phyloP scores from a whole-genome alignment of 2,797 vertebrate genomes.

The Tragopan temminckii region DNA sequence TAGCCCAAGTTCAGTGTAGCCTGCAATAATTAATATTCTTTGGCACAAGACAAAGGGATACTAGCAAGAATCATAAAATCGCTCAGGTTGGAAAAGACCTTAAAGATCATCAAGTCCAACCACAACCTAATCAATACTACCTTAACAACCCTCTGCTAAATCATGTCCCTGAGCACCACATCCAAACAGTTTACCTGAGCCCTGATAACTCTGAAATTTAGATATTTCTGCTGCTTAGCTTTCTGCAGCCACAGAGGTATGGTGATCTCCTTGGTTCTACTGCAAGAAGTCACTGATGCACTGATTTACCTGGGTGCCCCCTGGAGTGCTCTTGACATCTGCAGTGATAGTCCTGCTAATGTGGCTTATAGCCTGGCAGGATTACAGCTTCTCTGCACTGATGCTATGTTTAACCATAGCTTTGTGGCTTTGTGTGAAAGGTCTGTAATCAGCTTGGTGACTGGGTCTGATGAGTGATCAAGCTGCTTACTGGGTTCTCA shows the following conservation, averaged over 20 bases:
- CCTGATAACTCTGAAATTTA: not conserved
- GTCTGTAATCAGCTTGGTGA: not conserved
- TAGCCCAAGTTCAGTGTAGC: not conserved
- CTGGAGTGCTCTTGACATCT: rapidly evolving
- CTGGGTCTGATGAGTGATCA: rapidly evolving
- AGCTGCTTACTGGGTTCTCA: not conserved
- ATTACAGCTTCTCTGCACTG: not conserved
- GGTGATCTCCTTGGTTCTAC: not conserved
- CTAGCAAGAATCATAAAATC: not conserved
- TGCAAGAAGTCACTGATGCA: not conserved
- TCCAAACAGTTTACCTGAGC: not conserved
- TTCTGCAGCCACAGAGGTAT: not conserved
- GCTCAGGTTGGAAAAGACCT: too few relatives aligned
- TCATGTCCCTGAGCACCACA: too few relatives aligned
- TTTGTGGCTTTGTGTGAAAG: not conserved
- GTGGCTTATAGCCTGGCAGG: not conserved
- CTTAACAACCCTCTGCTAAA: too few relatives aligned
- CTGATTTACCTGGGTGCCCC: not conserved
- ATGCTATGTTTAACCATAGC: not conserved
- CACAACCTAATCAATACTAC: too few relatives aligned
- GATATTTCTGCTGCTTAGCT: not conserved
- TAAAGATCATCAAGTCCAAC: too few relatives aligned
- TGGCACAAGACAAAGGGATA: not conserved
- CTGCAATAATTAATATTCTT: conserved; percentile 38
- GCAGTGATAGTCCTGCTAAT: not conserved